Conservation (phyloP, 2,113 vertebrate genomes). For the Murina feae region DNA sequence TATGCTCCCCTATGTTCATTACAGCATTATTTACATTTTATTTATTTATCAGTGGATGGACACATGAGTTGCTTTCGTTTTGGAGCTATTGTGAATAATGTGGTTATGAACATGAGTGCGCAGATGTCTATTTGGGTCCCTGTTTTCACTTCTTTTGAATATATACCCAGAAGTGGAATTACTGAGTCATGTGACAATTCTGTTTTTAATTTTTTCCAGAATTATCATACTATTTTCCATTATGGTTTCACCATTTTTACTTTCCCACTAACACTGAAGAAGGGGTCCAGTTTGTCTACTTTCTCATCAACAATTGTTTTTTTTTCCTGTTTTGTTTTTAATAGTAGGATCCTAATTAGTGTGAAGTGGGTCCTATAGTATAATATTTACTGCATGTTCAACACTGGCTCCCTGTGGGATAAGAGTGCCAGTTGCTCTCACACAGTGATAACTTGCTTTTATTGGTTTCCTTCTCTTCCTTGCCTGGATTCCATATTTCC, state of each 20-base stretch:
- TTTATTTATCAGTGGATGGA: not conserved
- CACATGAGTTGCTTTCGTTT: not conserved
- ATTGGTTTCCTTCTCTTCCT: not conserved
- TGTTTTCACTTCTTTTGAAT: not conserved
- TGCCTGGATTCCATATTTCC: not conserved
- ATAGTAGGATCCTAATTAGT: not conserved
- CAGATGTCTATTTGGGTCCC: not conserved
- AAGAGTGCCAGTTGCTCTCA: not conserved
- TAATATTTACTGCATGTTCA: not conserved
- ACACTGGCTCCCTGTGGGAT: not conserved
- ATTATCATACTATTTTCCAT: not conserved
- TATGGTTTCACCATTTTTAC: not conserved
- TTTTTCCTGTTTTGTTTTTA: not conserved
- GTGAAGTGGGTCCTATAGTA: not conserved
- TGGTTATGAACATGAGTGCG: not conserved
- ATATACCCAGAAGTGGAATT: not conserved
- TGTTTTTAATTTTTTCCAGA: not conserved
- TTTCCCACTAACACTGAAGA: not conserved
- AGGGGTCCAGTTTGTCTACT: not conserved
- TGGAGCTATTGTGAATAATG: not conserved
- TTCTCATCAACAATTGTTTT: not conserved
- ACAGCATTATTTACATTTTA: not conserved
- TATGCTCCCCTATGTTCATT: not conserved
- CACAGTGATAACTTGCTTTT: not conserved
- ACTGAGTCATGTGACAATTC: not conserved